Conservation (phyloP, 2,888 invertebrate species). For the Dyspetes luteomarginatus region DNA sequence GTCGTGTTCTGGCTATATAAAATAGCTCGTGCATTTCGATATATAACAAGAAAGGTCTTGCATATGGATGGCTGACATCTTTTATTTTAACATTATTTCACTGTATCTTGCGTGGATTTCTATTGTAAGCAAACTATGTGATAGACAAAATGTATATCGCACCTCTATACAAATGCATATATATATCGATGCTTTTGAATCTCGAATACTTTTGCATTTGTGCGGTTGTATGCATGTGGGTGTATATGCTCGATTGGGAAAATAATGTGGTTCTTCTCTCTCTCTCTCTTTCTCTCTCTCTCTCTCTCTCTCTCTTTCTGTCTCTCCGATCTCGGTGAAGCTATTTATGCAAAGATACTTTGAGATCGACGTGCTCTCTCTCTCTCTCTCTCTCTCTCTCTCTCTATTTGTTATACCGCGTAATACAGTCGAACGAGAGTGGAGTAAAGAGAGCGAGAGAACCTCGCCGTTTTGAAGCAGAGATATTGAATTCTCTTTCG, state of each 20-base stretch:
- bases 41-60: background rate
- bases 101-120: background rate
- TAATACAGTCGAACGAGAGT: background rate
- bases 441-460: background rate
- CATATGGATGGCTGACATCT: background rate
- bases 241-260: background rate
- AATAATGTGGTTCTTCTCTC: slow-evolving; percentile 13
- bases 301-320: background rate
- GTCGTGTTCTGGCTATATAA: too few species aligned
- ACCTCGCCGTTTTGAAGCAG: slow-evolving; percentile 13
- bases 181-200: background rate
- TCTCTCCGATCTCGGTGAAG: slow-evolving; percentile 33
- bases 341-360: slow-evolving; percentile 71
- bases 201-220: background rate
- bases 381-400: background rate
- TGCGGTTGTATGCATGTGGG: background rate
- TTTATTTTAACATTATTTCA: background rate
- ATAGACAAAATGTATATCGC: background rate
- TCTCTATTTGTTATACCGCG: background rate
- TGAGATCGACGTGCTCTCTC: slow-evolving; percentile 60
- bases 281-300: slow-evolving; percentile 1
- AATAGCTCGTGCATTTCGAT: too few species aligned
- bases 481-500: slow-evolving; percentile 75
- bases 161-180: background rate
- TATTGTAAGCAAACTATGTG: background rate